Percentiles rank a stretch among this genome's conserved stretches.
Conservation (phyloP, 1,140 invertebrate species). For the Eufriesea mexicana region DNA sequence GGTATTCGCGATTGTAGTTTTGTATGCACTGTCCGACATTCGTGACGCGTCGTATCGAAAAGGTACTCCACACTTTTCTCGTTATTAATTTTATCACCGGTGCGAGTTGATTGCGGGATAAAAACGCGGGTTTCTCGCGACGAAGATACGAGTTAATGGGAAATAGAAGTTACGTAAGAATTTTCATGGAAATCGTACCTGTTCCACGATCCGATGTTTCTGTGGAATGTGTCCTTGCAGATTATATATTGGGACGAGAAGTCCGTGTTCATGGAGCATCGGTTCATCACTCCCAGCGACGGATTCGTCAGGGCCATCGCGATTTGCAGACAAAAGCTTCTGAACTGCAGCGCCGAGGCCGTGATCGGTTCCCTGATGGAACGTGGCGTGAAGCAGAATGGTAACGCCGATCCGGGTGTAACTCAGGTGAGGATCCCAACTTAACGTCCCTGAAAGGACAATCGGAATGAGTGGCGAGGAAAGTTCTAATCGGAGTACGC, state of each 20-base stretch:
- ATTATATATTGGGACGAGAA: conserved; percentile 93
- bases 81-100: conserved; percentile 11
- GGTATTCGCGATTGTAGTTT: neutral
- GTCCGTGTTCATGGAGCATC: conserved; percentile 93
- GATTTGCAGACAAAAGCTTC: conserved; percentile 88
- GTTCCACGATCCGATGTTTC: neutral
- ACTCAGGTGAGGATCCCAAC: conserved; percentile 71
- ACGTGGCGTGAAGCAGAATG: conserved; percentile 77
- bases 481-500: neutral
- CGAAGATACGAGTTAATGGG: neutral
- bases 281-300: conserved; percentile 89
- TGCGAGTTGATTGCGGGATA: neutral
- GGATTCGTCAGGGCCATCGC: conserved; percentile 92
- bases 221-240: conserved; percentile 74
- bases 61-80: conserved; percentile 12
- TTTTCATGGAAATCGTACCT: too few relatives aligned
- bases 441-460: too few relatives aligned
- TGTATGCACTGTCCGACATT: conserved; percentile 17
- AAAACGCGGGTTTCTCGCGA: neutral
- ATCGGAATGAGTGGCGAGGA: neutral
- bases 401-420: conserved; percentile 73
- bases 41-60: conserved; percentile 33
- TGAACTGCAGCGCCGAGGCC: conserved; percentile 87
- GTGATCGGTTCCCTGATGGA: conserved; percentile 80
- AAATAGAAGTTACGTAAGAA: too few relatives aligned